Percentiles rank a stretch among this genome's conserved stretches.
Conservation (phyloP, 2,797 vertebrate genomes). For the Acrossocheilus wenchowensis region DNA sequence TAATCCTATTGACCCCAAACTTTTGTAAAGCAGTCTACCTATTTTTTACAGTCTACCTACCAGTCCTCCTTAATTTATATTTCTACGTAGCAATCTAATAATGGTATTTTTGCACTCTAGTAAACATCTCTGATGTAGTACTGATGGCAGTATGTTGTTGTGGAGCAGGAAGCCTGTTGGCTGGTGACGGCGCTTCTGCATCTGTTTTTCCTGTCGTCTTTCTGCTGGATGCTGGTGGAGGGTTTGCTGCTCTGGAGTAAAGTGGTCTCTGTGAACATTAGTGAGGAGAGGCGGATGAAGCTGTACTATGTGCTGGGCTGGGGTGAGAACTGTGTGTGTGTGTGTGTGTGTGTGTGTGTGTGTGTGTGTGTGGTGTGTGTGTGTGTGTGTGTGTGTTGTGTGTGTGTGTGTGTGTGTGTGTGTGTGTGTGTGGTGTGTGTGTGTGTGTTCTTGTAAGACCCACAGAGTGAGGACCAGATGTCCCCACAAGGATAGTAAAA, state of each 20-base stretch:
- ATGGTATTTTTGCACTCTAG: neutral
- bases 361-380: neutral
- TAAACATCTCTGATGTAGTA: neutral
- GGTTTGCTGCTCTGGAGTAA: slow-evolving; percentile 94
- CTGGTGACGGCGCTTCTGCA: slow-evolving; percentile 85
- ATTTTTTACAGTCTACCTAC: too few relatives aligned
- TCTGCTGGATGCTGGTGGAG: slow-evolving; percentile 95
- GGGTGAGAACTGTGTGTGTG: slow-evolving; percentile 74
- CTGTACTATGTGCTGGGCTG: slow-evolving; percentile 89
- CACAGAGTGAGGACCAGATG: too few relatives aligned
- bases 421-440: neutral
- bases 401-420: neutral
- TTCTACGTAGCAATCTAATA: neutral
- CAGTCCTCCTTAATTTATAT: neutral
- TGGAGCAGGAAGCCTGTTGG: slow-evolving; percentile 81
- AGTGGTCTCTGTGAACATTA: slow-evolving; percentile 91
- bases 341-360: neutral
- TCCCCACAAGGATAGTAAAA: too few relatives aligned
- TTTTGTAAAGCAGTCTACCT: neutral
- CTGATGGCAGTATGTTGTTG: slow-evolving; percentile 14
- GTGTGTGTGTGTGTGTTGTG: neutral
- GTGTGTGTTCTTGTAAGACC: too few relatives aligned
- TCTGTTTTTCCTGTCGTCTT: slow-evolving; percentile 92
- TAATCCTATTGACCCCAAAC: neutral
- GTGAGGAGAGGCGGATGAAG: slow-evolving; percentile 85